A percentile compares a stretch with the other conserved stretches of the same genome.
Conservation (phyloP, 37 sponge, comb jelly and placozoan species). For the Oopsacas minuta region DNA sequence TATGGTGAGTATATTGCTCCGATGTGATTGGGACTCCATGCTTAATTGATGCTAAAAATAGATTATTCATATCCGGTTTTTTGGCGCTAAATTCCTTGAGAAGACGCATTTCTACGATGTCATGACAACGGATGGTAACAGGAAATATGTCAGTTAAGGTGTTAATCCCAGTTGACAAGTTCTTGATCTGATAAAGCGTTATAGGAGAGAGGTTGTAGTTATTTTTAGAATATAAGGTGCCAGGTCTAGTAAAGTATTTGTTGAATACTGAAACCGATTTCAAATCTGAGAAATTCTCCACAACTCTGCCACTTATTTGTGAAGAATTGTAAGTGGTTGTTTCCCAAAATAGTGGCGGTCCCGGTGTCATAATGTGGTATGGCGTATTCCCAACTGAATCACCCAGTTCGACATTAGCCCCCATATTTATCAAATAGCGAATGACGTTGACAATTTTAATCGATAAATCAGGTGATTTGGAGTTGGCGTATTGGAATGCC, state of each 20-base stretch:
- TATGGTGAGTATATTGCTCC: neutral
- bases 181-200: neutral
- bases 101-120: neutral
- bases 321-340: neutral
- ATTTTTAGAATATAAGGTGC: neutral
- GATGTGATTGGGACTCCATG: neutral
- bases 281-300: neutral
- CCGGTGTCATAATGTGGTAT: neutral
- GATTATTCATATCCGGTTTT: neutral
- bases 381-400: neutral
- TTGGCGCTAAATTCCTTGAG: neutral
- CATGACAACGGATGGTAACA: neutral
- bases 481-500: conserved; percentile 2
- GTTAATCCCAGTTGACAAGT: neutral
- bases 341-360: neutral
- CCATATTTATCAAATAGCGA: neutral
- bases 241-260: neutral
- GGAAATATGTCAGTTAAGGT: conserved; percentile 1
- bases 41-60: neutral
- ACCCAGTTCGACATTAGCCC: neutral
- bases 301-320: neutral
- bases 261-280: neutral
- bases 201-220: neutral
- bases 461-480: neutral
- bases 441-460: neutral